phyloP scores from a whole-genome alignment of 2,888 invertebrate genomes.

The Drosophila neutralis region DNA sequence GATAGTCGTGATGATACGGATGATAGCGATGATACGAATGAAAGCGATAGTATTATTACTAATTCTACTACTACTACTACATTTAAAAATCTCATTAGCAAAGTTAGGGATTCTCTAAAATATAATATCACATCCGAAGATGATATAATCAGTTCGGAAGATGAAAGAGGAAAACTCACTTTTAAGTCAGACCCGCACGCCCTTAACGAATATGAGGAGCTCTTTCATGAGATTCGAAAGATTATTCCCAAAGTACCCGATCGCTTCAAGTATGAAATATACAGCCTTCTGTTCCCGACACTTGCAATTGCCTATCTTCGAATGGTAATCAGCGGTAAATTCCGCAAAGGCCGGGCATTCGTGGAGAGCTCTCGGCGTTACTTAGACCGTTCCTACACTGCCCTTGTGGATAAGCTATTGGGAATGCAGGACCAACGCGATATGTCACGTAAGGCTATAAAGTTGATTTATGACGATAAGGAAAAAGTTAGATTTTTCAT shows the following conservation, averaged over 20 bases:
- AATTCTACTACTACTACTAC: background rate
- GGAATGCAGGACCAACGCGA: constrained; percentile 17
- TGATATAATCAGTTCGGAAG: background rate
- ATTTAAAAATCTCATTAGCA: background rate
- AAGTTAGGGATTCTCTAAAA: constrained; percentile 53
- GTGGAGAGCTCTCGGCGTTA: constrained; percentile 11
- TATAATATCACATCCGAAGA: constrained; percentile 24
- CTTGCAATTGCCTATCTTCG: constrained; percentile 46
- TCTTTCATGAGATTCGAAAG: constrained; percentile 27
- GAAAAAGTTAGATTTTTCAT: constrained; percentile 35
- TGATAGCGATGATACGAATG: background rate
- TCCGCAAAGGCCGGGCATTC: constrained; percentile 25
- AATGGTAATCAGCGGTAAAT: constrained; percentile 37
- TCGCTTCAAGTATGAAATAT: constrained; percentile 46
- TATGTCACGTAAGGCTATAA: constrained; percentile 40
- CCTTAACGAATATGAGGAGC: constrained; percentile 35
- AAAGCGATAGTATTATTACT: background rate
- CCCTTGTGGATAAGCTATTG: constrained; percentile 46
- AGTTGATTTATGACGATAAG: constrained; percentile 35
- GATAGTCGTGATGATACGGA: too few species aligned
- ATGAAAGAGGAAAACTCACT: background rate
- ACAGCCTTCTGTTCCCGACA: constrained; percentile 50
- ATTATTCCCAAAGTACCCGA: constrained; percentile 22
- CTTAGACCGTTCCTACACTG: constrained; percentile 45
- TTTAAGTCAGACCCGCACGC: background rate